Conservation (phyloP, 2,888 invertebrate species). For the Cryptosula pallasiana region DNA sequence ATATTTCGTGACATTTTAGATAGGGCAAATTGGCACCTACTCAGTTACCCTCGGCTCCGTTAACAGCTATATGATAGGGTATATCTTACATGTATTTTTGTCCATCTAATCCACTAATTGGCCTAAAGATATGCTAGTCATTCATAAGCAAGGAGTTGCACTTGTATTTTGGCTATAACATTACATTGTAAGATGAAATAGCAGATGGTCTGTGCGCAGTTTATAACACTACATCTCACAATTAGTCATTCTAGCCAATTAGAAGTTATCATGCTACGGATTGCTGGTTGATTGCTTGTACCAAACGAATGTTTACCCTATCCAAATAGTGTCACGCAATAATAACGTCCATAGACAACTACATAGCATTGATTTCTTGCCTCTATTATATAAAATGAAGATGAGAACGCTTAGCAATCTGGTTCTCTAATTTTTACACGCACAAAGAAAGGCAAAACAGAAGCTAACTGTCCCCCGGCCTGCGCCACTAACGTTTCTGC, state of each 20-base stretch:
- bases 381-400: no score
- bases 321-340: neutral
- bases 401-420: no score
- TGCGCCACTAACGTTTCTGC: neutral
- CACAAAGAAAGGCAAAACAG: no score
- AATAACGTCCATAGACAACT: neutral
- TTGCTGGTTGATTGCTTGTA: neutral
- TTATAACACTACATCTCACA: neutral
- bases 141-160: neutral
- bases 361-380: no score
- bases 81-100: neutral
- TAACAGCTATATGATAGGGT: no score
- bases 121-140: neutral
- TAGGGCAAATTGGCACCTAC: no score
- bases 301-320: neutral
- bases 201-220: neutral
- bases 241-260: neutral
- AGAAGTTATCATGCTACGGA: slow-evolving; percentile 17
- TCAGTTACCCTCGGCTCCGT: no score
- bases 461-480: neutral
- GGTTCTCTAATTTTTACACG: no score
- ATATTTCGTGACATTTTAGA: no score
- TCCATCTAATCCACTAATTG: neutral
- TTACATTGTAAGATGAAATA: neutral
- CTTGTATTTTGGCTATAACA: neutral